Evolutionary conservation across 2,888 invertebrate species (phyloP).

Genomic region (Idaea dimidiata): DNA sequence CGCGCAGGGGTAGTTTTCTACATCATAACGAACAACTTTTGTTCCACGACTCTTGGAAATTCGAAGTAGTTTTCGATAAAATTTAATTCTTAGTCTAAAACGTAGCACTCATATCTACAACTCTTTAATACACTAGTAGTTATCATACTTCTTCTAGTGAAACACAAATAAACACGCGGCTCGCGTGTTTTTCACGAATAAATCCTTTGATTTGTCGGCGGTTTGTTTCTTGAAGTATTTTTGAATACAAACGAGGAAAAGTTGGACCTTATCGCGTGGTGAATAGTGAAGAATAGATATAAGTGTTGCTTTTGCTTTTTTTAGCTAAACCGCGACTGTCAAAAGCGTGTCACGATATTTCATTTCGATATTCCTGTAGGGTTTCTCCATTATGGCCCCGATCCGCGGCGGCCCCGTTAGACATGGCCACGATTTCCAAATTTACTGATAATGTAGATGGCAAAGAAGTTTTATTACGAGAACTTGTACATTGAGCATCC

Average conservation of each 20-base stretch:
- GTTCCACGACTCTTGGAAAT: too few relatives aligned
- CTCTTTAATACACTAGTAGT: background rate
- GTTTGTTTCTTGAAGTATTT: background rate
- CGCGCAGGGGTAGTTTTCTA: too few relatives aligned
- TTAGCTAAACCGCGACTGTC: background rate
- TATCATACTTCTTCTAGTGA: background rate
- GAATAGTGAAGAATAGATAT: background rate
- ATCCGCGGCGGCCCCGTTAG: too few relatives aligned
- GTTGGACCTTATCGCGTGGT: constrained; percentile 1
- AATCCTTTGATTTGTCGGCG: background rate
- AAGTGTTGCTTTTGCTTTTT: background rate
- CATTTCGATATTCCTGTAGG: too few relatives aligned
- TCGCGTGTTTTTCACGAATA: background rate
- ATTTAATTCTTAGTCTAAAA: too few relatives aligned
- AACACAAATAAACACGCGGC: background rate
- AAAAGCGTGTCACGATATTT: background rate
- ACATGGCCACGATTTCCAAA: too few relatives aligned
- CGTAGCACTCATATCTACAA: background rate
- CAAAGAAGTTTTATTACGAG: too few relatives aligned
- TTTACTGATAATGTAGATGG: too few relatives aligned
- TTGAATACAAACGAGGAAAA: background rate
- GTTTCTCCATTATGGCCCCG: too few relatives aligned
- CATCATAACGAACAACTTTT: too few relatives aligned
- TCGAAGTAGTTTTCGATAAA: too few relatives aligned
- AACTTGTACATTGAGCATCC: too few relatives aligned